These are phyloP conservation scores for Strongylocentrotus purpuratus DNA, from an alignment of 35 echinoderm and acorn worm genomes.

Conservation along the genomic window DNA sequence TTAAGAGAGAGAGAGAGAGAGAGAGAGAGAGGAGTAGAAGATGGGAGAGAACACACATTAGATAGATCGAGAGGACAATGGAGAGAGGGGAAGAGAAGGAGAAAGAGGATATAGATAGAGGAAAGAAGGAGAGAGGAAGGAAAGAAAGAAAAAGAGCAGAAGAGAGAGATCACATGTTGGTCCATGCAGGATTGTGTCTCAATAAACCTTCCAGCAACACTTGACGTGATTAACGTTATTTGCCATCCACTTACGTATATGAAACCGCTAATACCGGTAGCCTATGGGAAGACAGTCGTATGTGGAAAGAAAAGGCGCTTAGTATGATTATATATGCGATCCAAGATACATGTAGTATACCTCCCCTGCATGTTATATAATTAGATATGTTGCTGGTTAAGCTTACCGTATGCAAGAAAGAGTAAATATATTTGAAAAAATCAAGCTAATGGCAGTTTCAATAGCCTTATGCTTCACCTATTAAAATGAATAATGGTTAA, in stretches of 20 bases:
- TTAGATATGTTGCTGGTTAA: no score
- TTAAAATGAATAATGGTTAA: no score
- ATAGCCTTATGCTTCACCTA: no score
- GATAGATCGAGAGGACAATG: background rate
- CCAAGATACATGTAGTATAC: background rate
- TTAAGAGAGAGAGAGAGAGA: background rate
- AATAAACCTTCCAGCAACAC: slow-evolving; percentile 4
- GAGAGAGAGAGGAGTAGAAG: no score
- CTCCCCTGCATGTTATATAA: no score
- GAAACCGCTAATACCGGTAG: background rate
- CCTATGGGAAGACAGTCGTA: background rate
- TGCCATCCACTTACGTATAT: background rate
- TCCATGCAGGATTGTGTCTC: background rate
- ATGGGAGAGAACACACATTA: no score
- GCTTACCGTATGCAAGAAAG: no score
- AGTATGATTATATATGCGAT: background rate
- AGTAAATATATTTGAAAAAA: no score
- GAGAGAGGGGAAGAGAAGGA: background rate
- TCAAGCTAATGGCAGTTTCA: no score
- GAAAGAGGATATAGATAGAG: background rate
- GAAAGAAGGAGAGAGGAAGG: background rate
- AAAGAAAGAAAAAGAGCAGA: background rate
- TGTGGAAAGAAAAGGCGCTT: background rate
- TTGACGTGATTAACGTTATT: slow-evolving; percentile 13
- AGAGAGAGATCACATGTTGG: background rate